Conservation (phyloP, 2,888 invertebrate species). For the Cephonodes hylas region DNA sequence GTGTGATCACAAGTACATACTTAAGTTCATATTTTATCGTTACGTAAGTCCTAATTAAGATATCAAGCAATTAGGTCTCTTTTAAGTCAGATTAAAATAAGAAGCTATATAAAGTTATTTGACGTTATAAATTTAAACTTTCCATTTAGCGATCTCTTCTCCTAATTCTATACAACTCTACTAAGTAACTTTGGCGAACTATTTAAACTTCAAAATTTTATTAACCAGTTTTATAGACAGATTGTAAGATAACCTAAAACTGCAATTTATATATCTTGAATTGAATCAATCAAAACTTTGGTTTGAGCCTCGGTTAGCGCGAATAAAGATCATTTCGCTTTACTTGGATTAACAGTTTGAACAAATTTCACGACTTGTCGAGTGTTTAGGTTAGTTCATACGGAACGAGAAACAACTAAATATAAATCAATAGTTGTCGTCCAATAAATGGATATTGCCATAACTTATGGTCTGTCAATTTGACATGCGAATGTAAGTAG, state of each 20-base stretch:
- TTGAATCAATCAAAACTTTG: slow-evolving; percentile 15
- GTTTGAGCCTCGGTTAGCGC: slow-evolving; percentile 9
- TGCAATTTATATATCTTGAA: background rate
- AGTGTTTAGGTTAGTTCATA: slow-evolving; percentile 9
- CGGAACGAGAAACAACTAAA: background rate
- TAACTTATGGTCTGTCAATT: no score
- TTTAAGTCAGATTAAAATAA: no score
- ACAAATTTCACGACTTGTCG: slow-evolving; percentile 11
- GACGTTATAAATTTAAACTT: no score
- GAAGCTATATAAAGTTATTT: no score
- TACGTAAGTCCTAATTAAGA: no score
- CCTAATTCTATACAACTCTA: background rate
- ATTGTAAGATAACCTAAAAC: background rate
- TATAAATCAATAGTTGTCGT: background rate
- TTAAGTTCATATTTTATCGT: no score
- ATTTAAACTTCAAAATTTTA: background rate
- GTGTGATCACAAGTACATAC: no score
- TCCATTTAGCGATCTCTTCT: no score
- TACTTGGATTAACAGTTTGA: slow-evolving; percentile 14
- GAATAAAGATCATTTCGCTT: slow-evolving; percentile 13
- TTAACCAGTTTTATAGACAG: background rate
- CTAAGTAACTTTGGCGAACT: background rate
- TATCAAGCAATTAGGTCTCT: no score
- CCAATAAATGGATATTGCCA: no score
- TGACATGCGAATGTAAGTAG: no score